Percentiles rank a stretch among this genome's conserved stretches.
Evolutionary conservation across 2,113 vertebrate genomes (phyloP).

Genomic region (Glareola pratincola): DNA sequence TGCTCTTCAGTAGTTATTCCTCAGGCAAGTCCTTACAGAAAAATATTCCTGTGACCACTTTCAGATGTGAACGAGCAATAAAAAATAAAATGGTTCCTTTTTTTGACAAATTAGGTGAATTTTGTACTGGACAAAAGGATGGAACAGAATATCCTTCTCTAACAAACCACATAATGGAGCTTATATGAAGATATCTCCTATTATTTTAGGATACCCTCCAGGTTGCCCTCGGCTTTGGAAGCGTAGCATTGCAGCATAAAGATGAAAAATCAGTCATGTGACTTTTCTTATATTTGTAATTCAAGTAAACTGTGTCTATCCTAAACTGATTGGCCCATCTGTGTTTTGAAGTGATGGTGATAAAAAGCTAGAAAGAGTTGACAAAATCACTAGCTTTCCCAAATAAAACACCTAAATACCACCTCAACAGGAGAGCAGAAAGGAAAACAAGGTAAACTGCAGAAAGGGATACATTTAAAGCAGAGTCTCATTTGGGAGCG

Average conservation of each 20-base stretch:
- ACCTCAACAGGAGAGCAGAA: neutral
- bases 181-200: neutral
- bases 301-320: neutral
- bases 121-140: neutral
- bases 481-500: neutral
- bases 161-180: neutral
- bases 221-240: neutral
- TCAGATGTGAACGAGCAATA: neutral
- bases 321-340: neutral
- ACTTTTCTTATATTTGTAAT: neutral
- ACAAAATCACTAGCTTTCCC: neutral
- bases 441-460: neutral
- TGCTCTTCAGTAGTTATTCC: neutral
- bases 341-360: neutral
- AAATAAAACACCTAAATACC: neutral
- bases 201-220: neutral
- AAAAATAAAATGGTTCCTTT: rapidly evolving
- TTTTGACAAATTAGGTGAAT: neutral
- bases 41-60: neutral
- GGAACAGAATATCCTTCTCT: neutral
- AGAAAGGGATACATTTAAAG: neutral
- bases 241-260: neutral
- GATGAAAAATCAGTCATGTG: rapidly evolving
- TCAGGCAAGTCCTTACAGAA: neutral
- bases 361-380: neutral